phyloP scores from a whole-genome alignment of 2,888 invertebrate genomes.

The Drosophila putrida region DNA sequence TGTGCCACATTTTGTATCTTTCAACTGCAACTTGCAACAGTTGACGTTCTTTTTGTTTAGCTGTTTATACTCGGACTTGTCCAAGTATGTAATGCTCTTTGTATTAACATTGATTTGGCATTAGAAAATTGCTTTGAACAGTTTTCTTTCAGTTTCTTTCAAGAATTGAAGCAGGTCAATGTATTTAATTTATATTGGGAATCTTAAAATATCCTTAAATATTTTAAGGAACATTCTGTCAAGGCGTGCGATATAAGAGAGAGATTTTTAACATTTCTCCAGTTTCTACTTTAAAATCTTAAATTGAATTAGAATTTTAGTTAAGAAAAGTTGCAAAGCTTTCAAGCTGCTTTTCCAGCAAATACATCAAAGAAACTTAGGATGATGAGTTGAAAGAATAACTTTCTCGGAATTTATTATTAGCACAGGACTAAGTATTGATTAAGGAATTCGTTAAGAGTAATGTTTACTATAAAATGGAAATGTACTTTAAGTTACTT shows the following conservation, averaged over 20 bases:
- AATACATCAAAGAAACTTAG: not conserved
- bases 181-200: not conserved
- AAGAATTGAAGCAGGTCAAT: not conserved
- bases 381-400: not conserved
- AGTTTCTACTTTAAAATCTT: not conserved
- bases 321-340: not conserved
- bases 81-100: not conserved
- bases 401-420: not conserved
- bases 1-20: constrained; percentile 45
- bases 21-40: constrained; percentile 30
- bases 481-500: not conserved
- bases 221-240: too few relatives aligned
- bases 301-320: not conserved
- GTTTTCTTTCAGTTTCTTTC: not conserved
- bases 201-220: too few relatives aligned
- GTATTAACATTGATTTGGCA: constrained; percentile 10
- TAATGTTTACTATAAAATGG: not conserved
- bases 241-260: too few relatives aligned
- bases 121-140: constrained; percentile 1
- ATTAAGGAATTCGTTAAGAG: not conserved
- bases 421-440: too few relatives aligned
- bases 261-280: too few relatives aligned
- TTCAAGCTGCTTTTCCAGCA: not conserved
- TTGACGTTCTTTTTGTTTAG: constrained; percentile 19
- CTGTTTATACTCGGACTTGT: constrained; percentile 1